Conservation (phyloP, 1,140 invertebrate species). For the Orius laevigatus region DNA sequence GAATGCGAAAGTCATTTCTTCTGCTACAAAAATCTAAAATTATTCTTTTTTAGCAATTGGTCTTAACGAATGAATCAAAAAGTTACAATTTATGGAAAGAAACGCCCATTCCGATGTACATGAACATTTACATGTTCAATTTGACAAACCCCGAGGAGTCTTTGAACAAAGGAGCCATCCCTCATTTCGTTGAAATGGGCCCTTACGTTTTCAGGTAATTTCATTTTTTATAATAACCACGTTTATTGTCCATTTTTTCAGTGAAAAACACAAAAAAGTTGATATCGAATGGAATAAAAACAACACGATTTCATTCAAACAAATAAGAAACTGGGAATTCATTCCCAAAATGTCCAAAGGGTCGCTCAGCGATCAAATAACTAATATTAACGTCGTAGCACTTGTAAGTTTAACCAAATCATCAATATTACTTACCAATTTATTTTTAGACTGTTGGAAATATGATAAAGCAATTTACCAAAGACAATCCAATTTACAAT, state of each 20-base stretch:
- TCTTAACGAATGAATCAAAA: constrained; percentile 17
- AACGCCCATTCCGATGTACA: constrained; percentile 57
- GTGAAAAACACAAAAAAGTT: constrained; percentile 51
- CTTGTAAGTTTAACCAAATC: constrained; percentile 55
- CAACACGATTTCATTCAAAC: constrained; percentile 62
- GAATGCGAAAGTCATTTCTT: too few relatives aligned
- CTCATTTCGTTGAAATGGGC: constrained; percentile 48
- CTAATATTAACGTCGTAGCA: constrained; percentile 64
- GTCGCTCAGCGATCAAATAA: constrained; percentile 51
- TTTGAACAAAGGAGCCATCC: constrained; percentile 30
- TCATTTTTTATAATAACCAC: not conserved
- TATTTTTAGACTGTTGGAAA: not conserved
- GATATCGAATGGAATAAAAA: constrained; percentile 51
- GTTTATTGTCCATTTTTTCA: not conserved
- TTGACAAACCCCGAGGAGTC: constrained; percentile 58
- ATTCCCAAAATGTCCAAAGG: constrained; percentile 53
- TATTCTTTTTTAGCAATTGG: constrained; percentile 20
- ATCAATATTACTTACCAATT: too few relatives aligned
- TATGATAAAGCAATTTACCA: not conserved
- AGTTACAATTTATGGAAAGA: constrained; percentile 51
- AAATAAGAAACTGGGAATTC: constrained; percentile 58
- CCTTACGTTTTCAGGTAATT: constrained; percentile 47
- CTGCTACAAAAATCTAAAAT: constrained; percentile 18
- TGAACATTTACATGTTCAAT: constrained; percentile 65
- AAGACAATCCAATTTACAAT: not conserved